These are phyloP conservation scores for Fragum sueziense DNA, from an alignment of 2,888 invertebrate genomes.

Conservation along the genomic window DNA sequence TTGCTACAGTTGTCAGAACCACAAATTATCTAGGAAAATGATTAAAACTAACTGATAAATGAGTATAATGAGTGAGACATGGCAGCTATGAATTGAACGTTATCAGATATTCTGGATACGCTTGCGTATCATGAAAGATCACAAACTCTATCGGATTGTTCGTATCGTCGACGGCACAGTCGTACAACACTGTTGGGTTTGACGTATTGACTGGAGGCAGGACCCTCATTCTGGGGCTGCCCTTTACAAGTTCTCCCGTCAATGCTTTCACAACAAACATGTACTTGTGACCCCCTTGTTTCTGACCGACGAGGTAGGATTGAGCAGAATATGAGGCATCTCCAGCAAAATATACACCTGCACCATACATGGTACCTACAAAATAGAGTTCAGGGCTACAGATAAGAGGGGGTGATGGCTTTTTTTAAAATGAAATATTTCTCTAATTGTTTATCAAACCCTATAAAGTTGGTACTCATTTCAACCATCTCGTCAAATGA, in stretches of 20 bases:
- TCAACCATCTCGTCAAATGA: too few species aligned
- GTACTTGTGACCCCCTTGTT: constrained; percentile 39
- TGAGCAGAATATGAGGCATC: constrained; percentile 68
- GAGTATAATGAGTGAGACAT: neutral
- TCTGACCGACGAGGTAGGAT: constrained; percentile 51
- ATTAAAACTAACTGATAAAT: too few species aligned
- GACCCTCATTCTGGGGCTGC: constrained; percentile 59
- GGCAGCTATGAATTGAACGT: constrained; percentile 54
- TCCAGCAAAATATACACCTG: constrained; percentile 76
- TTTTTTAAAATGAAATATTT: too few species aligned
- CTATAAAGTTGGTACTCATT: too few species aligned
- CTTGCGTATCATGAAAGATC: constrained; percentile 75
- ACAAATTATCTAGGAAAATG: too few species aligned
- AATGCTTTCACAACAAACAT: constrained; percentile 68
- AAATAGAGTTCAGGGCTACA: too few species aligned
- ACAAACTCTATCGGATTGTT: constrained; percentile 71
- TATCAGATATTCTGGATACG: constrained; percentile 76
- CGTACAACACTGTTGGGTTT: constrained; percentile 55
- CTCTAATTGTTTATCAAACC: too few species aligned
- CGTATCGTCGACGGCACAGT: constrained; percentile 70
- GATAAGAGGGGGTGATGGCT: too few species aligned
- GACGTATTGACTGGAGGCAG: constrained; percentile 58
- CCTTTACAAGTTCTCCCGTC: constrained; percentile 63
- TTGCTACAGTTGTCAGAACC: too few species aligned
- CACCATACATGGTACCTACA: constrained; percentile 60